A percentile compares a stretch with the other conserved stretches of the same genome.
Evolutionary conservation across 2,888 invertebrate genomes (phyloP).

Genomic region (Melinopterus prodromus): DNA sequence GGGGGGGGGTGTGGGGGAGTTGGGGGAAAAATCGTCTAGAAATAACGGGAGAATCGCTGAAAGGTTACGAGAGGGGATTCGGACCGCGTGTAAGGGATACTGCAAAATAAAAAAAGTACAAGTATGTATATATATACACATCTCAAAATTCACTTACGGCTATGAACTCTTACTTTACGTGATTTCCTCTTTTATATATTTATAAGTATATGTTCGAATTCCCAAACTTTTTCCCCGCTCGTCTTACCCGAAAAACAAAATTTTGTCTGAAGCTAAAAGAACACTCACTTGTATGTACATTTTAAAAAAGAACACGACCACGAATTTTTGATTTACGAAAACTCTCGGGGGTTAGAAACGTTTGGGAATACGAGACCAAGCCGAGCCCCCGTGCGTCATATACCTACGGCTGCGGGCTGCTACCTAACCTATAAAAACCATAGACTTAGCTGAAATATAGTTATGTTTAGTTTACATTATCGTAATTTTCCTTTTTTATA

Average conservation of each 20-base stretch:
- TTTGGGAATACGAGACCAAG: not conserved
- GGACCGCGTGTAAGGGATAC: not conserved
- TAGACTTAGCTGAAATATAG: not conserved
- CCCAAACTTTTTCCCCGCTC: not conserved
- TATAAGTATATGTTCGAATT: not conserved
- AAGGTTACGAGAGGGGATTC: not conserved
- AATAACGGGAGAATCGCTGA: not conserved
- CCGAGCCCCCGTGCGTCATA: not conserved
- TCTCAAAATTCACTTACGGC: not conserved
- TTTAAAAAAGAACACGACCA: not conserved
- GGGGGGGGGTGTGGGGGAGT: not conserved
- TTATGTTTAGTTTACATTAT: not conserved
- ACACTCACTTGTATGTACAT: not conserved
- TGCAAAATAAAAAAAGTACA: slow-evolving; percentile 4
- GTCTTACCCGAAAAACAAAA: not conserved
- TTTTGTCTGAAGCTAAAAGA: not conserved
- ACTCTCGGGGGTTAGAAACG: not conserved
- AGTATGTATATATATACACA: not conserved
- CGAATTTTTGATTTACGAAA: not conserved
- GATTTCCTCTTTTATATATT: not conserved
- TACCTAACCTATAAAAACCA: slow-evolving; percentile 4
- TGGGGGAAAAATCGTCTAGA: not conserved
- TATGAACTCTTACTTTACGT: not conserved
- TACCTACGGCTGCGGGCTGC: not conserved
- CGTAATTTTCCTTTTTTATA: slow-evolving; percentile 14